Conservation (phyloP, 2,113 vertebrate genomes). For the Dipodomys spectabilis region DNA sequence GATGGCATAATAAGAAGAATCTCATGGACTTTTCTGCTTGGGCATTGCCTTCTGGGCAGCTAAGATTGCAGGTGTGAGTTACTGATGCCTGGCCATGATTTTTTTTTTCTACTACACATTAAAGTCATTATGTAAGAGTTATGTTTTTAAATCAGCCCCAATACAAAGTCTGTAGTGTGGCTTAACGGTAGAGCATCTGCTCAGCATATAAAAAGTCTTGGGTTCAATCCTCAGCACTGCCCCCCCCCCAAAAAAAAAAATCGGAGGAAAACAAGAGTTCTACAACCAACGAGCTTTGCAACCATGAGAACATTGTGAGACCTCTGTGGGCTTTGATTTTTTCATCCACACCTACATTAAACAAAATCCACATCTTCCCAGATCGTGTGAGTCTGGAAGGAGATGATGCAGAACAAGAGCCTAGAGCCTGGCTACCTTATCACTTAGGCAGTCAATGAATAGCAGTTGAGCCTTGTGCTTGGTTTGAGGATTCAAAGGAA, state of each 20-base stretch:
- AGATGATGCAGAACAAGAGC: fast-evolving
- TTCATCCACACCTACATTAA: not conserved
- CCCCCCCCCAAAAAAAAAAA: not conserved
- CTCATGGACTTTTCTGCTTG: no score
- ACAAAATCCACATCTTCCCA: not conserved
- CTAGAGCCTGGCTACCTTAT: not conserved
- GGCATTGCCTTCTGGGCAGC: no score
- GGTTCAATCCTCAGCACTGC: not conserved
- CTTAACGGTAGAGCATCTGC: not conserved
- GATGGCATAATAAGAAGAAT: no score
- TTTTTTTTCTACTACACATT: not conserved
- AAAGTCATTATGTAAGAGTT: not conserved
- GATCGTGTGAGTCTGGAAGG: not conserved
- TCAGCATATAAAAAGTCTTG: not conserved
- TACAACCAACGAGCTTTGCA: no score
- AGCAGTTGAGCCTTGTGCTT: not conserved
- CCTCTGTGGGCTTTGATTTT: not conserved
- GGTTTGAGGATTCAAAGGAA: not conserved
- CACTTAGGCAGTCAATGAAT: fast-evolving
- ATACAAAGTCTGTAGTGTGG: not conserved
- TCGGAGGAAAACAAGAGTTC: not conserved
- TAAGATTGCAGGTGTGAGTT: no score
- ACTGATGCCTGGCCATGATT: no score
- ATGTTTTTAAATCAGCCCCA: not conserved
- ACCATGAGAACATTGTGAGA: not conserved